A percentile compares a stretch with the other conserved stretches of the same genome.
Conservation (phyloP, 2,888 invertebrate species). For the Aleiodes leptofemur region DNA sequence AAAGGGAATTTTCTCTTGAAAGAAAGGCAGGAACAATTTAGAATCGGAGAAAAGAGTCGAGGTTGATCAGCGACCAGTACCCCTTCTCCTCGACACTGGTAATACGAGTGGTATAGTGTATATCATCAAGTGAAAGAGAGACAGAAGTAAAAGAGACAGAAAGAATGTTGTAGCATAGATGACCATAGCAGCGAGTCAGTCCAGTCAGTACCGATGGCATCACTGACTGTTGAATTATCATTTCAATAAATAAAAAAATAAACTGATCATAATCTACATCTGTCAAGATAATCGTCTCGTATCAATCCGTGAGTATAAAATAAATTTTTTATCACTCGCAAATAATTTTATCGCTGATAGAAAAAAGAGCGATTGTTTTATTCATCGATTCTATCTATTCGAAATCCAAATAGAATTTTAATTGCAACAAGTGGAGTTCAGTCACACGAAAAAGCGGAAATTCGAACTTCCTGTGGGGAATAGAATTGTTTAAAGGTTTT, state of each 20-base stretch:
- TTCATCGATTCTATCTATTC: background rate
- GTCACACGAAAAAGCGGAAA: slow-evolving; percentile 2
- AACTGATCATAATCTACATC: slow-evolving; percentile 4
- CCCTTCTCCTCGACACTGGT: slow-evolving; percentile 38
- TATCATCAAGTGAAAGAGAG: slow-evolving; percentile 22
- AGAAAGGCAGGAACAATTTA: no score
- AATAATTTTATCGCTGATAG: background rate
- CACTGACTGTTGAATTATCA: slow-evolving; percentile 44
- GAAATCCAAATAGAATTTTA: background rate
- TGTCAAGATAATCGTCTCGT: background rate
- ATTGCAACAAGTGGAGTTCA: background rate
- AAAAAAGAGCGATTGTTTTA: background rate
- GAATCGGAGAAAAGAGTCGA: no score
- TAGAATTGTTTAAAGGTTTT: slow-evolving; percentile 4
- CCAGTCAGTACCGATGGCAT: slow-evolving; percentile 48
- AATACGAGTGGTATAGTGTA: slow-evolving; percentile 40
- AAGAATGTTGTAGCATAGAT: slow-evolving; percentile 33
- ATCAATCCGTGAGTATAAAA: slow-evolving; percentile 11
- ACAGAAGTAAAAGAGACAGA: slow-evolving; percentile 1
- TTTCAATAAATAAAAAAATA: slow-evolving; percentile 28
- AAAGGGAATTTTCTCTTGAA: no score
- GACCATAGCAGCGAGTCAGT: slow-evolving; percentile 55
- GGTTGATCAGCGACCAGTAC: background rate
- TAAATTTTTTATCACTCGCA: slow-evolving; percentile 29
- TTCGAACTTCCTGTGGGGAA: slow-evolving; percentile 7